Evolutionary conservation across 2,797 vertebrate genomes (phyloP), one percentile per base, ranked within the genome.

Genomic region (Ciconia nigra): DNA sequence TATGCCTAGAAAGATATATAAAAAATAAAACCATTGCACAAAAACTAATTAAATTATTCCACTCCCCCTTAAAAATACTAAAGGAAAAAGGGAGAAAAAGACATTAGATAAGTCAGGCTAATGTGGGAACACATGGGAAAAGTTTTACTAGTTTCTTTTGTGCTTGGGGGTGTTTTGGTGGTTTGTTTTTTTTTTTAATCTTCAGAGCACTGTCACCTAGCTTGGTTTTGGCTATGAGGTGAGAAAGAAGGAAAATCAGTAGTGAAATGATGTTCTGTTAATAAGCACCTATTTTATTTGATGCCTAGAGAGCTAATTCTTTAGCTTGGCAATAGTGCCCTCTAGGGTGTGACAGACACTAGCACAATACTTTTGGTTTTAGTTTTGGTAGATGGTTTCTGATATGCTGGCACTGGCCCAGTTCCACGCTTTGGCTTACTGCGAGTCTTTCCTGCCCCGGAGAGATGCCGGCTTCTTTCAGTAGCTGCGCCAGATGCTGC

Each of bases 311-410:
- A 88, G 47, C 41, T 29, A 62, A 65, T 79, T 91, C 93, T 95
- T 87, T 51, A 49, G 14, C 76, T 96, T 87, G 83, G 42, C 80
- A 90, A 83, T 77, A 93, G 81, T 89, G 85, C 92, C 94, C 74
- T 96, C 91, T 97, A 97, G 94, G 81, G 91, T 91, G 81, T 82
- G 76, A 71, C 31, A 82, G 35, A 5, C 65, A 62, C 35, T 95
- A 67, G 61, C 69, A 31, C 63, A n/a, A 8, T n/a, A 29, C 41
- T 74, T 71, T 8, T 51, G 33, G 5, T 59, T 93, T 71, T 55
- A 28, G 18, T 71, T 87, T 62, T 65, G 47, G 55, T 59, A 67
- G 70, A 51, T 66, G 46, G n/a, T 76, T 86, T 86, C 44, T 92
- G 87, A 25, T 79, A 24, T 5, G 37, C 70, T 86, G 87, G 44